A percentile compares a stretch with the other conserved stretches of the same genome.
Evolutionary conservation across 2,888 invertebrate genomes (phyloP).

Genomic region (Dryocosmus kuriphilus): DNA sequence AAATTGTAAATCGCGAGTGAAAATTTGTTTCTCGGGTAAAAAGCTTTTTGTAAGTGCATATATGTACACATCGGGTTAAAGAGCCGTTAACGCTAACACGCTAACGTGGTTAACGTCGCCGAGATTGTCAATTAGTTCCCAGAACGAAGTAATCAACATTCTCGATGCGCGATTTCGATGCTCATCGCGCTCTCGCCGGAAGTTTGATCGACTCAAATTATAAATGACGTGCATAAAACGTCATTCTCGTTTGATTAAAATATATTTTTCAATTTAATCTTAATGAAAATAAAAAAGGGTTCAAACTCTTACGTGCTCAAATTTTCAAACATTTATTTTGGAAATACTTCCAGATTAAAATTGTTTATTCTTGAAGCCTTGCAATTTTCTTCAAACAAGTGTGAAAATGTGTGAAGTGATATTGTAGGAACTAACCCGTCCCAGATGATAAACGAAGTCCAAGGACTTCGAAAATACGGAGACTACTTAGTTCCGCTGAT

Average conservation of each 20-base stretch:
- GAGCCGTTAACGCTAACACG: conserved; percentile 1
- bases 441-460: conserved; percentile 31
- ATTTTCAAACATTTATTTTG: too few species aligned
- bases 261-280: too few species aligned
- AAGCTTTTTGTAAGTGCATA: background rate
- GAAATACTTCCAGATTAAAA: too few species aligned
- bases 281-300: too few species aligned
- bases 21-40: background rate
- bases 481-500: conserved; percentile 44
- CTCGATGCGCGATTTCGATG: conserved; percentile 38
- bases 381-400: too few species aligned
- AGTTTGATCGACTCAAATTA: conserved; percentile 3
- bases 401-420: background rate
- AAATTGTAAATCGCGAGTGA: background rate
- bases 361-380: too few species aligned
- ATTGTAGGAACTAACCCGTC: conserved; percentile 6
- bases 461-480: conserved; percentile 37
- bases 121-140: conserved; percentile 52
- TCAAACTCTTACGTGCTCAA: too few species aligned
- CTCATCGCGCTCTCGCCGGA: conserved; percentile 4
- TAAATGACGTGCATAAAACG: background rate
- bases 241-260: background rate
- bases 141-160: conserved; percentile 48
- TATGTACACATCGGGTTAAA: background rate
- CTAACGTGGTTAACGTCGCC: conserved; percentile 16